A percentile compares a stretch with the other conserved stretches of the same genome.
Evolutionary conservation across 1,140 invertebrate species (phyloP).

Genomic region (Drosophila arawakana): DNA sequence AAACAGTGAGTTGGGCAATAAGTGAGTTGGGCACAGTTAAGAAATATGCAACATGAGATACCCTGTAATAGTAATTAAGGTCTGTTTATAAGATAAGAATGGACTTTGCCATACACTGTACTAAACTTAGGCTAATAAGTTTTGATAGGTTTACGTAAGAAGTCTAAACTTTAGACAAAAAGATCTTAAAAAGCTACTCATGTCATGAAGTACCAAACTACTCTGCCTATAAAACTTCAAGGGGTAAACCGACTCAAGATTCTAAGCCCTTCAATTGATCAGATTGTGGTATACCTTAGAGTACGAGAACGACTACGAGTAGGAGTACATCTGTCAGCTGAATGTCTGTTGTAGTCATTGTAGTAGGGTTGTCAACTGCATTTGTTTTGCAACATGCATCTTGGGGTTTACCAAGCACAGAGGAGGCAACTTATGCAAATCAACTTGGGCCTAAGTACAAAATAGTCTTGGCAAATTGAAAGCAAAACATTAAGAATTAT

Average conservation of each 20-base stretch:
- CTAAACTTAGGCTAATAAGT: too few species aligned
- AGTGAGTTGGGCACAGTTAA: background rate
- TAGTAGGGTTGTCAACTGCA: constrained; percentile 45
- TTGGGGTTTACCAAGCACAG: constrained; percentile 19
- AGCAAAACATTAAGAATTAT: constrained; percentile 83
- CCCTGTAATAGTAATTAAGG: background rate
- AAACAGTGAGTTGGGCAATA: too few species aligned
- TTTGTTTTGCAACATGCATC: constrained; percentile 46
- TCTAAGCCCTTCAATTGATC: constrained; percentile 30
- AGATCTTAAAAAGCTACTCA: background rate
- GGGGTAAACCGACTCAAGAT: constrained; percentile 48
- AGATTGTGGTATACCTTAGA: constrained; percentile 44
- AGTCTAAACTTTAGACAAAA: too few species aligned
- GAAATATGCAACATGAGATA: background rate
- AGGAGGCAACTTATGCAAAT: constrained; percentile 56
- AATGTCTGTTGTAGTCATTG: constrained; percentile 41
- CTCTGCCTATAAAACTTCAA: background rate
- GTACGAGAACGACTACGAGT: background rate
- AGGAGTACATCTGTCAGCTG: background rate
- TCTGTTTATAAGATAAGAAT: too few species aligned
- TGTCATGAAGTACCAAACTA: background rate
- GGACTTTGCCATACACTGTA: background rate
- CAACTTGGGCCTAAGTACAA: constrained; percentile 32
- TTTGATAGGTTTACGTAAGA: too few species aligned
- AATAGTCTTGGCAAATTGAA: constrained; percentile 78